Conservation (phyloP, 2,113 vertebrate species). For the Tringa solitaria region DNA sequence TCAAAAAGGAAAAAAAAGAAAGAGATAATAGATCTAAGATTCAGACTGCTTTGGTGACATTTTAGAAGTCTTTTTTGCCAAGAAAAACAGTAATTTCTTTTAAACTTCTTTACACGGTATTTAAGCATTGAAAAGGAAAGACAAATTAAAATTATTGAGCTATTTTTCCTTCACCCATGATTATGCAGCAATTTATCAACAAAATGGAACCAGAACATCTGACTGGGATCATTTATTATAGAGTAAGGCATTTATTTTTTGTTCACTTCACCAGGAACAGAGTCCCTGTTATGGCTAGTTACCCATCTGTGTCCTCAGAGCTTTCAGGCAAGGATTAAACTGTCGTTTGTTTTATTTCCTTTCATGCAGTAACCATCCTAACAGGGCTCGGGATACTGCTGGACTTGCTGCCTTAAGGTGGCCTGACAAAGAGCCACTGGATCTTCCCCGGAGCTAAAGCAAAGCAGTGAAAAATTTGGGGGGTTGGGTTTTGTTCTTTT, state of each 20-base stretch:
- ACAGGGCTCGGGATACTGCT: not conserved
- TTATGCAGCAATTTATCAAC: conserved; percentile 53
- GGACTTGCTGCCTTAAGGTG: not conserved
- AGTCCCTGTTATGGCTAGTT: conserved; percentile 41
- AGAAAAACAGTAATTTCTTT: conserved; percentile 21
- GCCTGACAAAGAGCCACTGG: not conserved
- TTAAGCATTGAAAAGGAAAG: conserved; percentile 24
- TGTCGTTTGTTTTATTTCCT: conserved; percentile 52
- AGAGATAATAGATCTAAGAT: not conserved
- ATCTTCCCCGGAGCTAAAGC: not conserved
- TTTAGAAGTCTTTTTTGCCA: conserved; percentile 4
- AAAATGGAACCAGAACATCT: conserved; percentile 18
- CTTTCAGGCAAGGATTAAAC: conserved; percentile 58
- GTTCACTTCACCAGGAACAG: conserved; percentile 27
- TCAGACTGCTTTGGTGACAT: conserved; percentile 15
- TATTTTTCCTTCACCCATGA: conserved; percentile 14
- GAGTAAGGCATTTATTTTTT: conserved; percentile 33
- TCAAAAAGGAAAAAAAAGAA: not conserved
- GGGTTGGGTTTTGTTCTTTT: not conserved
- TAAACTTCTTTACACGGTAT: not conserved
- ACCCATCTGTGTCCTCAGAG: conserved; percentile 35
- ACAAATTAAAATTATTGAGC: conserved; percentile 35
- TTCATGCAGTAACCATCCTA: conserved; percentile 27
- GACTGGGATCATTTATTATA: conserved; percentile 55
- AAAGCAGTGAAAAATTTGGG: not conserved